These are phyloP conservation scores for Aradophagus sp. DNA, from an alignment of 1,140 invertebrate genomes.

Conservation along the genomic window DNA sequence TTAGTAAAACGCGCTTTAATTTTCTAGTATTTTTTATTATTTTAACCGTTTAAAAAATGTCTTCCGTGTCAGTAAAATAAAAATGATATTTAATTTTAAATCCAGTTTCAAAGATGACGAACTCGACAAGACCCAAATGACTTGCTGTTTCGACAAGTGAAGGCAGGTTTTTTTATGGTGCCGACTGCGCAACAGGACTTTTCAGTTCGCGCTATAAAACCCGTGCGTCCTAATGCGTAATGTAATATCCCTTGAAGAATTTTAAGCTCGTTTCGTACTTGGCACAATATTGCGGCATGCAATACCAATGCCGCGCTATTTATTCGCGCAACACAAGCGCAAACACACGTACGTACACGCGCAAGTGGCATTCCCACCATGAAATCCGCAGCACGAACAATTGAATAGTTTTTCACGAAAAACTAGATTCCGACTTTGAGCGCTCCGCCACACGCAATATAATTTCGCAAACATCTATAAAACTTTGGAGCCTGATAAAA, in stretches of 20 bases:
- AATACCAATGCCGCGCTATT: constrained; percentile 31
- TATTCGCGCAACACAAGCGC: constrained; percentile 28
- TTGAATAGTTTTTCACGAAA: constrained; percentile 44
- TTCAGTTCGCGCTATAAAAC: constrained; percentile 12
- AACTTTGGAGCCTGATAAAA: constrained; percentile 35
- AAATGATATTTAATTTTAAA: too few species aligned
- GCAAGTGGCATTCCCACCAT: constrained; percentile 28
- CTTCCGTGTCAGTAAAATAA: too few species aligned
- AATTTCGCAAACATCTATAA: constrained; percentile 36
- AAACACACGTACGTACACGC: constrained; percentile 15
- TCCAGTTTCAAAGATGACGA: too few species aligned
- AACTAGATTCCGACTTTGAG: constrained; percentile 37
- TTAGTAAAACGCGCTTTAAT: too few species aligned
- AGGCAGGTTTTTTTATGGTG: constrained; percentile 19
- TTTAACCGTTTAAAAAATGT: too few species aligned
- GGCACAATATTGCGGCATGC: constrained; percentile 33
- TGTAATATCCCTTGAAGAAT: constrained; percentile 37
- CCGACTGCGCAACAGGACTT: constrained; percentile 33
- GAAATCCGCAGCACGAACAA: constrained; percentile 42
- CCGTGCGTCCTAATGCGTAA: constrained; percentile 33
- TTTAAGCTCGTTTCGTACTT: constrained; percentile 42
- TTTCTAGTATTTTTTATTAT: too few species aligned
- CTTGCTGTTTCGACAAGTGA: constrained; percentile 9
- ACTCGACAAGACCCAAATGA: too few species aligned
- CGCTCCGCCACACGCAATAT: constrained; percentile 32